Conservation (phyloP, 2,888 invertebrate species). For the Vesta saturnalis region DNA sequence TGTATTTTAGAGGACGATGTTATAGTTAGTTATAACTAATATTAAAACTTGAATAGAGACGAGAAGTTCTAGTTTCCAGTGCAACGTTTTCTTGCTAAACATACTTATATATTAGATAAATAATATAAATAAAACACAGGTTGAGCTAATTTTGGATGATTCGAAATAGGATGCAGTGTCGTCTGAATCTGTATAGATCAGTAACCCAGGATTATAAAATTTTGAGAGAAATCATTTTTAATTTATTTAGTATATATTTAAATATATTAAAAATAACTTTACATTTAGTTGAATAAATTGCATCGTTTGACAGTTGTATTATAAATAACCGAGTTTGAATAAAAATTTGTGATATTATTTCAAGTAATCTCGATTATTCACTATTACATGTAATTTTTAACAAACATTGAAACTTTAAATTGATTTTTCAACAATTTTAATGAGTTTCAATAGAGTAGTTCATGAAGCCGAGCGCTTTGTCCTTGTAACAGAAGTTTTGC, state of each 20-base stretch:
- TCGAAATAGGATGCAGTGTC: constrained; percentile 24
- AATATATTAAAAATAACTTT: no score
- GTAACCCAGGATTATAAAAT: constrained; percentile 18
- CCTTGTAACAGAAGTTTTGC: no score
- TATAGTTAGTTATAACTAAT: no score
- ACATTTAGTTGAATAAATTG: background rate
- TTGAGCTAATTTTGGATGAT: constrained; percentile 18
- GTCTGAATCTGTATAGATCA: constrained; percentile 24
- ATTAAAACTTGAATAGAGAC: constrained; percentile 23
- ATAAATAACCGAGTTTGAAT: background rate
- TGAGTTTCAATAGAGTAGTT: no score
- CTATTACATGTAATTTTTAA: no score
- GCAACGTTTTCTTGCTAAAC: constrained; percentile 45
- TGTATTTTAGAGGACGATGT: no score
- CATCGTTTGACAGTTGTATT: background rate
- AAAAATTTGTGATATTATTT: background rate
- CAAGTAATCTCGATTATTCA: no score
- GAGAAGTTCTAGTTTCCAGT: constrained; percentile 42
- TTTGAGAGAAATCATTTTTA: background rate
- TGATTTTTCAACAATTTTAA: no score
- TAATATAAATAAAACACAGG: constrained; percentile 36
- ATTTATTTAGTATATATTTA: background rate
- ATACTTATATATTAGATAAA: constrained; percentile 40
- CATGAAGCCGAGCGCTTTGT: no score
- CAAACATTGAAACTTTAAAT: no score